Base-by-base conservation (phyloP, 2,797 vertebrate species). In the Buceros bicornis region DNA sequence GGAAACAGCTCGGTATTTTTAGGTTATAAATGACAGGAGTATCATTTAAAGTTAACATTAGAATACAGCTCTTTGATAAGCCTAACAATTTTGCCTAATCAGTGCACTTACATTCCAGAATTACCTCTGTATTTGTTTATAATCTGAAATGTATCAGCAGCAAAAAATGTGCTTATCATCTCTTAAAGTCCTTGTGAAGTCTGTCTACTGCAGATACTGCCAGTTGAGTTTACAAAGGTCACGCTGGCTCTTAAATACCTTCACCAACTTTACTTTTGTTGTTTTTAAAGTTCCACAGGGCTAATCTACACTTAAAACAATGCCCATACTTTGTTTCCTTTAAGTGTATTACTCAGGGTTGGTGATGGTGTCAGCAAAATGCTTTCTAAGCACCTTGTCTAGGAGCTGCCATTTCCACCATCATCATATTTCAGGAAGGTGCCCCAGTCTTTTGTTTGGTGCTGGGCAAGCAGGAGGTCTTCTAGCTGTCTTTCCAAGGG, bases 361-460 rank as follows among this genome's bases (percentile, higher is more conserved):
- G 97, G 97, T 97, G 96, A 97, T 69, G 86, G 97, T 96, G 93
- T 97, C 97, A 97, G 96, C 84, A 97, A 97, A 98, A 94, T 95
- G 97, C 96, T 98, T 98, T 98, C 97, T 94, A 97, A 97, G 97
- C 91, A 98, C 94, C 92, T 96, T 97, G 93, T 95, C 96, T 98
- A 97, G 97, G 94, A 96, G 96, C 95, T 98, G 97, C 90, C 94
- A 97, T 98, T 98, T 98, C 98, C 97, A 98, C 81, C 89, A 98
- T 99, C 98, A 98, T 99, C 97, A 66, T 97, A 98, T 99, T 99
- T 99, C 98, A 98, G 97, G 91, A 98, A 98, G 98, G 98, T 98
- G 98, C 98, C 95, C 94, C 94, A 94, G 96, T 95, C 98, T 97
- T 98, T 99, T 99, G 98, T 99, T 98, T 93, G 89, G 97, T 93